Evolutionary conservation across 2,113 vertebrate species (phyloP), one percentile per base, ranked within the genome.

Genomic region (Edolisoma coerulescens): DNA sequence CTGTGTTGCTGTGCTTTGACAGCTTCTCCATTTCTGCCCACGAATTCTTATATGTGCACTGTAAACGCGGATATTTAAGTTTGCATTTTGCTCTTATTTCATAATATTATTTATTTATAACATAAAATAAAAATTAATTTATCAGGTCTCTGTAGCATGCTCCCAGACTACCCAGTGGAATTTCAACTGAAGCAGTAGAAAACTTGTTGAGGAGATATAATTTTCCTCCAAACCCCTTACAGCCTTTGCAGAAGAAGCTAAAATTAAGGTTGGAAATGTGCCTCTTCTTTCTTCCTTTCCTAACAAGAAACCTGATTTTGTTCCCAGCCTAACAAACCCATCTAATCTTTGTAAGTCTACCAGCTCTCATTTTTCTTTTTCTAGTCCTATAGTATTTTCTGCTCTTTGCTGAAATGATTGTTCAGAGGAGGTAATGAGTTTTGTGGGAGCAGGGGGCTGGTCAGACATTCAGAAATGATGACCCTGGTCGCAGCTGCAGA

Each of bases 41-140:
- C 2, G 0, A 75, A 27, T 81, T 71, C 68, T 80, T 52, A 7
- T 6, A 11, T 23, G 4, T 37, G 45, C 63, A 30, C 41, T 42
- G 49, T 57, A 91, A 90, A 91, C 74, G 87, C 60, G 70, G 87
- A 56, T 56, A 37, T 56, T 89, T 64, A 82, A 56, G 54, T 47
- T 35, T 70, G 64, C 37, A 42, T 90, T 92, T 91, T 50, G 61
- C 42, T 92, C 42, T 76, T 76, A 70, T 84, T 94, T 75, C 41
- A 53, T 30, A 77, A 16, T 75, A 89, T 78, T 84, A 84, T 50
- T 94, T 88, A 95, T 94, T 93, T 92, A 77, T 67, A 77, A 78
- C 42, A 59, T 33, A 70, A 92, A 90, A 86, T 68, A 88, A 92
- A 92, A 84, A 74, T 84, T 67, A 92, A 67, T 67, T 32, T 71